Evolutionary conservation across 2,797 vertebrate species (phyloP), one percentile per base, ranked within the genome.

Genomic region (Harpagifer antarcticus): DNA sequence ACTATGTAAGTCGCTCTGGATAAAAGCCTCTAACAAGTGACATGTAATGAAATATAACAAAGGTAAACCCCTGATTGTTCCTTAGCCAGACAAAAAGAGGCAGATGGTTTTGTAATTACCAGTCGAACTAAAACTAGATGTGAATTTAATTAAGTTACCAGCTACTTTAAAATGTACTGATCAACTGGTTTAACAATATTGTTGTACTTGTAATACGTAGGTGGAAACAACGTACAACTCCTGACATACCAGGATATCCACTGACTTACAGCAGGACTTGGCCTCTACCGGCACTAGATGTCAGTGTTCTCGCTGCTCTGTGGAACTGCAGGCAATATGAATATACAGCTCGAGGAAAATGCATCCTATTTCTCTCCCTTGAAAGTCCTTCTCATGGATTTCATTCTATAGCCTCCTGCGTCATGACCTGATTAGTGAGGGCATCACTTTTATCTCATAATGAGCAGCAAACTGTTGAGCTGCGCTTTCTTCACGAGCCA

Each of bases 221-320:
- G 19, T n/a, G 15, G 12, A 12, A 17, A 45, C 15, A 60, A 58
- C 14, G 15, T 23, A 16, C 53, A 45, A 15, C n/a, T 23, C 44
- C 9, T 27, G 23, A 27, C 1, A 3, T 3, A 16, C 19, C 15
- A 17, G 5, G 13, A 20, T 45, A 40, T 49, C n/a, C 13, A 37
- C 40, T 64, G 71, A 43, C 49, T 50, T 69, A 48, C 64, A 70
- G 60, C 42, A 72, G 68, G 62, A 67, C 68, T 69, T 50, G 74
- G 76, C 57, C 81, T 78, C 68, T 47, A 48, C 68, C 72, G 90
- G 89, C 93, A 93, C 93, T 94, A 94, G 93, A 91, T 93, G 94
- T 94, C 94, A 93, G 90, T 93, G 87, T 93, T 94, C 82, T 86
- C 72, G 78, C 85, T 89, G 81, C 86, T 78, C 80, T 84, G 87